Base-by-base conservation (phyloP, 37 sponge, comb jelly and placozoan genomes). In the Chondrilla cf. caribensis region DNA sequence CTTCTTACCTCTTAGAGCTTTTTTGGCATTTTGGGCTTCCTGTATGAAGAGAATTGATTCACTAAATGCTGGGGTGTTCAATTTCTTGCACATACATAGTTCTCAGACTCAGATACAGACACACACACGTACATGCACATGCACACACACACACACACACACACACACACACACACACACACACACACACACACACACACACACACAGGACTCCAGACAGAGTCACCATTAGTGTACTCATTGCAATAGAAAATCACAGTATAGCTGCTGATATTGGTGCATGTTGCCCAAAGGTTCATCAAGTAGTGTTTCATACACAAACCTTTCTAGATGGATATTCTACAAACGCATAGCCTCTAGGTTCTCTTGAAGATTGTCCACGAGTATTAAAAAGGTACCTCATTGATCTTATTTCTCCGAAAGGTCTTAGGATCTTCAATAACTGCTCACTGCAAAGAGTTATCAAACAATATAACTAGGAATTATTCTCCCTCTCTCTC, bases 241-340 rank as follows among this genome's bases (percentile, higher is more conserved):
- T 54, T 11, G 15, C 17, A 54, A 17, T 11, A 11, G 57, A 18
- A n/a, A n/a, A n/a, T n/a, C n/a, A n/a, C n/a, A n/a, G n/a, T n/a
- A n/a, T n/a, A n/a, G n/a, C n/a, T n/a, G n/a, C n/a, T n/a, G n/a
- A n/a, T n/a, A n/a, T n/a, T n/a, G n/a, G 64, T 60, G 15, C 28
- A 22, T 60, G 64, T 22, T 7, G 5, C 64, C 29, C 28, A 22
- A 7, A n/a, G n/a, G n/a, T n/a, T n/a, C n/a, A n/a, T n/a, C n/a
- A n/a, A n/a, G n/a, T n/a, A n/a, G n/a, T n/a, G n/a, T n/a, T n/a
- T n/a, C n/a, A n/a, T n/a, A n/a, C 37, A 76, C 60, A 8, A 54
- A 86, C 93, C 87, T 93, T 86, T 84, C 90, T 83, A 32, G 87
- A 87, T 64, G 87, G 81, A 58, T 76, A 93, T 68, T 93, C 93